A percentile compares a stretch with the other conserved stretches of the same genome.
phyloP scores from a whole-genome alignment of 2,113 vertebrate species.

The Odobenus rosmarus region DNA sequence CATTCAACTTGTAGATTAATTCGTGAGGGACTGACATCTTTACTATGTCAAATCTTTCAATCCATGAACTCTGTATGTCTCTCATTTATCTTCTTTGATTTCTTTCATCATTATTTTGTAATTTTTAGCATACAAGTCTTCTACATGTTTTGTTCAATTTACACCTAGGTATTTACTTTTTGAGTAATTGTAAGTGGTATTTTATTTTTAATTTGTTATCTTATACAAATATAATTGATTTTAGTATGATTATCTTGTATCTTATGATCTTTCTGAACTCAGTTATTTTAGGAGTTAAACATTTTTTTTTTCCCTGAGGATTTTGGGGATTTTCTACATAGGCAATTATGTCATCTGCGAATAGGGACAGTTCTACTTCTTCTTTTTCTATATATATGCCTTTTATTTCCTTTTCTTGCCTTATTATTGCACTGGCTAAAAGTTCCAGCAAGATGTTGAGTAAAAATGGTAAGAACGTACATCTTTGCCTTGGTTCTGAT shows the following conservation, averaged over 20 bases:
- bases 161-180: not conserved
- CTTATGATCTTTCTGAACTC: not conserved
- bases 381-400: not conserved
- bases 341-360: not conserved
- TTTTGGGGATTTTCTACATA: not conserved
- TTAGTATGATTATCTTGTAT: not conserved
- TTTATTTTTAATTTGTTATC: slow-evolving; percentile 11
- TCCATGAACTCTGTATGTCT: not conserved
- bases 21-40: not conserved
- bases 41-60: not conserved
- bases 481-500: not conserved
- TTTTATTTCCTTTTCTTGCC: not conserved
- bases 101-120: not conserved
- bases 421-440: not conserved
- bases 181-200: not conserved
- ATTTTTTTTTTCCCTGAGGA: not conserved
- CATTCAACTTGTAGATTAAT: not conserved
- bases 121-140: not conserved
- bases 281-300: not conserved
- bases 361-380: not conserved
- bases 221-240: not conserved
- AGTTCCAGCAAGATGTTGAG: not conserved
- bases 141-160: not conserved
- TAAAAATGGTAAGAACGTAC: not conserved
- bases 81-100: not conserved